A percentile compares a stretch with the other conserved stretches of the same genome.
Conservation (phyloP, 2,113 vertebrate genomes). For the Columbina picui region DNA sequence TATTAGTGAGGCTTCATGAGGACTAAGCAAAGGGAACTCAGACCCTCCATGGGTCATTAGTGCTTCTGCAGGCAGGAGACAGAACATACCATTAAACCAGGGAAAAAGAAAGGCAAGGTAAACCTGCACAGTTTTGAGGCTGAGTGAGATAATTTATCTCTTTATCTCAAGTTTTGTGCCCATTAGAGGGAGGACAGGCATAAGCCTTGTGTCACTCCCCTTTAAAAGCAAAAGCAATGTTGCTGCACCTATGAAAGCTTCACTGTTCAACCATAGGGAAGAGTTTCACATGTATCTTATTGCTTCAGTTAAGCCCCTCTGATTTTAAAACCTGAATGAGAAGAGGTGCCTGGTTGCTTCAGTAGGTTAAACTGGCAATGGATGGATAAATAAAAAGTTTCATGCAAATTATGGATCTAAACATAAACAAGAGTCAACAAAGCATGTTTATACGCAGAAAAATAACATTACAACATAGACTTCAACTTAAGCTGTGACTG, state of each 20-base stretch:
- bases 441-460: neutral
- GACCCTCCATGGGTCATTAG: neutral
- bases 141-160: neutral
- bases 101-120: neutral
- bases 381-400: neutral
- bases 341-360: neutral
- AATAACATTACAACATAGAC: accelerated
- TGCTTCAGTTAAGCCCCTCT: neutral
- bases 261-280: neutral
- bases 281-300: neutral
- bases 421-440: neutral
- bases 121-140: neutral
- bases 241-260: neutral
- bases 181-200: neutral
- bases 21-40: neutral
- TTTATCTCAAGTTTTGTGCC: neutral
- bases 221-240: neutral
- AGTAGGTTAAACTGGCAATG: neutral
- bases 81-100: neutral
- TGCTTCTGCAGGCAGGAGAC: neutral
- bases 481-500: neutral
- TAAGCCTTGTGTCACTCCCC: neutral
- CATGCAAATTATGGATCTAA: neutral
- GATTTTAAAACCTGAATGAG: neutral
- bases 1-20: neutral